A percentile compares a stretch with the other conserved stretches of the same genome.
These are phyloP conservation scores for Chitala chitala DNA, from an alignment of 2,113 vertebrate species.

Conservation along the genomic window DNA sequence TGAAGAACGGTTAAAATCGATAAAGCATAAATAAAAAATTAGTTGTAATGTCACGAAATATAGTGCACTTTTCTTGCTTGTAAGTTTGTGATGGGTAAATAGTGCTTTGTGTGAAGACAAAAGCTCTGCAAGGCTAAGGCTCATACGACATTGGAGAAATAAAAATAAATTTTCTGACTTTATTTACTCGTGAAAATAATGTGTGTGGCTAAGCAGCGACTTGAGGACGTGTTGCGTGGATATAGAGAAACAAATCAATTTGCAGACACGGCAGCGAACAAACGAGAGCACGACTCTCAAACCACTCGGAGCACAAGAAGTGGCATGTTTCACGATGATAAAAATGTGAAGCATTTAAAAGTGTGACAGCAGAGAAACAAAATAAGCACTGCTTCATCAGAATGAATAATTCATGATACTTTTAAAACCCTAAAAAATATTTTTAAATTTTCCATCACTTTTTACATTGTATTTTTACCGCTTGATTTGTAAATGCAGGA, in stretches of 20 bases:
- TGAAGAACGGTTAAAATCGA: too few species aligned
- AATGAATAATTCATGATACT: constrained; percentile 26
- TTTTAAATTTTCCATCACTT: constrained; percentile 2
- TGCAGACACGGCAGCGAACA: neutral
- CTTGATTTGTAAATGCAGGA: neutral
- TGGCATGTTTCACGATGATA: neutral
- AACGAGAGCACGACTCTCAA: neutral
- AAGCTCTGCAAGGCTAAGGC: neutral
- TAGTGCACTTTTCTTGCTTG: too few species aligned
- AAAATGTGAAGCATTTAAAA: neutral
- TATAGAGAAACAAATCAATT: neutral
- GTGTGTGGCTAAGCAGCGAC: neutral
- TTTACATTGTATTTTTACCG: neutral
- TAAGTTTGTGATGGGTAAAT: too few species aligned
- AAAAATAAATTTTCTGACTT: neutral
- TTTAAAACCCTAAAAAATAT: constrained; percentile 11
- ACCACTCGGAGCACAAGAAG: neutral
- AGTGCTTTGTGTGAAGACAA: too few species aligned
- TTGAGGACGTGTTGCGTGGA: neutral
- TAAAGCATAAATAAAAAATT: too few species aligned
- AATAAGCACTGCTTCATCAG: neutral
- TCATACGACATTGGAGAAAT: neutral
- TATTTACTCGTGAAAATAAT: neutral
- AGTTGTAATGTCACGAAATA: too few species aligned
- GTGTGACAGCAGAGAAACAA: neutral